Evolutionary conservation across 2,888 invertebrate species (phyloP).

Genomic region (Rugalucina vietnamica): DNA sequence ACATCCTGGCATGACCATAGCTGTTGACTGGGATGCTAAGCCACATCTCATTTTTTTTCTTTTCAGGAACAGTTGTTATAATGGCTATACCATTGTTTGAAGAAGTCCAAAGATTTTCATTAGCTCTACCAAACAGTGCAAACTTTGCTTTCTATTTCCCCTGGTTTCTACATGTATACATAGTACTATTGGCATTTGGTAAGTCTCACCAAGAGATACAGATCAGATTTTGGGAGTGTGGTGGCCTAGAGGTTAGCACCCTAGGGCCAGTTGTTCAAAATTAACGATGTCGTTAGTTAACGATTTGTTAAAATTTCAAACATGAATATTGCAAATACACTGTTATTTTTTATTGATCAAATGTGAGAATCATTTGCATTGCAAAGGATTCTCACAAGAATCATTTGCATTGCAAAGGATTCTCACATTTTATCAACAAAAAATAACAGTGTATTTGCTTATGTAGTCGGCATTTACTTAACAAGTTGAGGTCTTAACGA

Average conservation of each 20-base stretch:
- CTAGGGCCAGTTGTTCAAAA: not conserved
- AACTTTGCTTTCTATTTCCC: constrained; percentile 95
- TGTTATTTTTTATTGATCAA: not conserved
- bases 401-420: no score
- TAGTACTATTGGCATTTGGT: constrained; percentile 91
- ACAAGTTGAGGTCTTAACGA: no score
- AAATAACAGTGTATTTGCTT: no score
- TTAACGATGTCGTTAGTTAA: not conserved
- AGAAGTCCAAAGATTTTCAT: constrained; percentile 90
- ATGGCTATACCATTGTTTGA: constrained; percentile 95
- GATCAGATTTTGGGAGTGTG: no score
- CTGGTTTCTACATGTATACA: constrained; percentile 90
- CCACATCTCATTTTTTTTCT: not conserved
- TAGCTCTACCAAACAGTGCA: constrained; percentile 92
- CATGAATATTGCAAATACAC: not conserved
- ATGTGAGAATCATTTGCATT: not conserved
- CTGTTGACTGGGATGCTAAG: not conserved
- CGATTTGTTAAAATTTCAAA: not conserved
- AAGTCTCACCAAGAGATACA: constrained; percentile 70
- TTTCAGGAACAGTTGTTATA: constrained; percentile 83
- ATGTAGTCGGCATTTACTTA: no score
- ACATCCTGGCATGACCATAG: no score
- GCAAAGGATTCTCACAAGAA: not conserved
- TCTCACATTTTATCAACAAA: no score
- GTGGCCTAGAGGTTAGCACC: not conserved